phyloP scores from a whole-genome alignment of 2,797 vertebrate genomes.

The Pantherophis vulpinus region DNA sequence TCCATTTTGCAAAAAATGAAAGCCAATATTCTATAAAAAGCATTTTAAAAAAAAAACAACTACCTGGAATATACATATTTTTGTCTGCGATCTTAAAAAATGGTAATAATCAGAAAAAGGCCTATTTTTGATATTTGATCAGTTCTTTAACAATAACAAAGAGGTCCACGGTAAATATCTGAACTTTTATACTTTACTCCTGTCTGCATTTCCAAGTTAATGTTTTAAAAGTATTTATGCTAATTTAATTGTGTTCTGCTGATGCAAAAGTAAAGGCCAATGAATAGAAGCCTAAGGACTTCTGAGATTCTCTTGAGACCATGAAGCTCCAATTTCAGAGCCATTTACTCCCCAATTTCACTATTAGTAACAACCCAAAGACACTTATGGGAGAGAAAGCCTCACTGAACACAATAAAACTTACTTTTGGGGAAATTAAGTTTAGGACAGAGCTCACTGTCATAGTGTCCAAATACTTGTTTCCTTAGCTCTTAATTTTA shows the following conservation, averaged over 20 bases:
- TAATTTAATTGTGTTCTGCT: not conserved
- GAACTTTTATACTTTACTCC: not conserved
- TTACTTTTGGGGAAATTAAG: not conserved
- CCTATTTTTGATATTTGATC: not conserved
- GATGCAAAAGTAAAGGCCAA: not conserved
- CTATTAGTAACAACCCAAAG: not conserved
- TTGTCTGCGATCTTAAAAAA: not conserved
- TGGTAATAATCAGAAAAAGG: not conserved
- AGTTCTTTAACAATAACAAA: not conserved
- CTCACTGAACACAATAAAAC: not conserved
- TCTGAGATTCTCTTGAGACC: not conserved
- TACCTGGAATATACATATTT: not conserved
- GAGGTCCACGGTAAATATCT: not conserved
- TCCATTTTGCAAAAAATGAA: not conserved
- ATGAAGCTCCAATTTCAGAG: not conserved
- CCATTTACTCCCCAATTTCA: not conserved
- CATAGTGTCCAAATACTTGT: not conserved
- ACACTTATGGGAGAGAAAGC: not conserved
- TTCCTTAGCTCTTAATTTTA: fast-evolving
- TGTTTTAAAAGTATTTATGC: not conserved
- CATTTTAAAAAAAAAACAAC: not conserved
- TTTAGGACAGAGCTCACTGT: not conserved
- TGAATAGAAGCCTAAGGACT: not conserved
- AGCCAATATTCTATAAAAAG: not conserved
- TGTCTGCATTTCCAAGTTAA: not conserved